phyloP scores from a whole-genome alignment of 2,888 invertebrate genomes.

The Ceramica pisi region DNA sequence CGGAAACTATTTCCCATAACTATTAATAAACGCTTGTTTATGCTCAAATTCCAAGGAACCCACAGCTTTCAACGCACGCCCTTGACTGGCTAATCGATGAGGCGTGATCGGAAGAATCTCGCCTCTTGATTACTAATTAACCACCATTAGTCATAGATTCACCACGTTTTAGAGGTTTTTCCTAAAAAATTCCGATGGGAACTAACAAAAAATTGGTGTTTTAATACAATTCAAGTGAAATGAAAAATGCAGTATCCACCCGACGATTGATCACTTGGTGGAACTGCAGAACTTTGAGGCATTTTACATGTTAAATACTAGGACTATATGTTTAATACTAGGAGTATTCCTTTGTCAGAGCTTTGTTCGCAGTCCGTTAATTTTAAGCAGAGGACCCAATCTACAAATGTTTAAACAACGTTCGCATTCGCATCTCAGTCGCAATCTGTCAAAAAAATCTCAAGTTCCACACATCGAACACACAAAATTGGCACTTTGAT shows the following conservation, averaged over 20 bases:
- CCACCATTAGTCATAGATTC: conserved; percentile 76
- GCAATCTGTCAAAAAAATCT: too few relatives aligned
- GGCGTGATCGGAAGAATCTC: conserved; percentile 77
- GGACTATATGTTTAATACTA: too few relatives aligned
- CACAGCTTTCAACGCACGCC: conserved; percentile 65
- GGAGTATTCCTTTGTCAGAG: neutral
- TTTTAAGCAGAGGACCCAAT: too few relatives aligned
- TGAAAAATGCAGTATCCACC: neutral
- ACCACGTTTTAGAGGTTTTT: conserved; percentile 62
- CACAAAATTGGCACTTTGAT: too few relatives aligned
- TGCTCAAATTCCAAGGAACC: conserved; percentile 32
- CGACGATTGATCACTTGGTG: neutral
- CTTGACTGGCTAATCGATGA: conserved; percentile 76
- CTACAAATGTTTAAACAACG: too few relatives aligned
- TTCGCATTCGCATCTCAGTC: too few relatives aligned
- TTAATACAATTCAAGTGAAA: neutral
- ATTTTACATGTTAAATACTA: too few relatives aligned
- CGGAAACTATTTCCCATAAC: conserved; percentile 36
- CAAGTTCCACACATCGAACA: too few relatives aligned
- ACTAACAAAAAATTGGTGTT: conserved; percentile 11
- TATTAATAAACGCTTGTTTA: conserved; percentile 41
- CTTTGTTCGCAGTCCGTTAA: neutral
- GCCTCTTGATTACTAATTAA: conserved; percentile 76
- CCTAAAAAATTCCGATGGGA: conserved; percentile 10
- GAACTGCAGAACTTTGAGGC: neutral